Evolutionary conservation across 1,140 invertebrate genomes (phyloP), one percentile per base, ranked within the genome.

Genomic region (Maconellicoccus hirsutus): DNA sequence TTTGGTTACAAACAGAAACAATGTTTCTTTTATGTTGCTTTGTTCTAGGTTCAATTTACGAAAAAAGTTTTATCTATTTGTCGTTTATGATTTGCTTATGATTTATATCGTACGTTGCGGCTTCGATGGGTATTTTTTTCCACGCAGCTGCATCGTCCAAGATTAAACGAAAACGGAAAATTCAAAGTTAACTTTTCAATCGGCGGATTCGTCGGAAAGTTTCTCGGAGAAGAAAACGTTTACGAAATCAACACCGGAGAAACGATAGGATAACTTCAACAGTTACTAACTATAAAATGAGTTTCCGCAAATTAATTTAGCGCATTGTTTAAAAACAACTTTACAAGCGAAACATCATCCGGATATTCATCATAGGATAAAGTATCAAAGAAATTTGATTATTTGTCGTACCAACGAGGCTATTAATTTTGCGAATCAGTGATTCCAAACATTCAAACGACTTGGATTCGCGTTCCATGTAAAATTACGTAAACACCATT

Each of bases 21-120:
- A 52, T 52, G 42, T 52, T 52, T 52, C 42, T 52, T 52, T 52
- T 52, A 52, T 52, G 42, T 52, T 52, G 42, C 42, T 52, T 52
- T 52, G 42, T 52, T 52, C n/a, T 2, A 16, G 42, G 42, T 19
- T 52, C 42, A 19, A 52, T 52, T 3, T 14, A 52, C 42, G 42
- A 52, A 52, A 52, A 52, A 52, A 52, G n/a, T 52, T n/a, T 52
- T 52, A 14, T 52, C n/a, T 19, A 16, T 3, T 52, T 8, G 42
- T 52, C 42, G 16, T 52, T 52, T 52, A 52, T 19, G 42, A 52
- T 14, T 52, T 33, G 12, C 3, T 3, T 16, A 52, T 52, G 42
- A 52, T 52, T 52, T 52, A 52, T 52, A 19, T 19, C 33, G n/a
- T n/a, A n/a, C n/a, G n/a, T n/a, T n/a, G n/a, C n/a, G 14, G 14